Base-by-base conservation (phyloP, 1,140 invertebrate genomes). In the Diploscapter pachys region DNA sequence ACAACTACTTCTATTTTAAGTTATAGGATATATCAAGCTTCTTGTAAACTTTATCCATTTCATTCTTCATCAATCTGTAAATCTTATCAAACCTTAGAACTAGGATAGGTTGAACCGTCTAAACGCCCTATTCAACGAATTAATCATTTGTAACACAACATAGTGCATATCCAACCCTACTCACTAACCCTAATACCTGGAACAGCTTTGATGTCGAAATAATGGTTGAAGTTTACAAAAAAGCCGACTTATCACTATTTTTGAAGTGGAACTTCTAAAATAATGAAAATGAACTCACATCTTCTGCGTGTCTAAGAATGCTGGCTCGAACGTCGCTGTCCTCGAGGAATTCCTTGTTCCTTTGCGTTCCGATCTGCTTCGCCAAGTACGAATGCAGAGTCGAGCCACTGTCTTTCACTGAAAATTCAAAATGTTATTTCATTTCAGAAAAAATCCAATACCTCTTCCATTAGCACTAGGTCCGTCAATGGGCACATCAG, bases 371-470 rank as follows among this genome's bases (percentile, higher is more conserved):
- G 49, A 99, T 88, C 86, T 97, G 95, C 72, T 95, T 90, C 63
- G 97, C 97, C 49, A 99, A 95, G 87, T 94, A 99, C 1, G 95
- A 98, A 77, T 94, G 96, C 0, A 99, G 88, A 0, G 96, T 99
- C 72, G 93, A 94, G 51, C 97, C 97, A 11, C 9, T 65, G 63
- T 9, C 63, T 65, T n/a, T 65, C 9, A 65, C 48, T 65, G 8
- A 65, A 65, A 11, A 59, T 59, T 13, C 31, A 31, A 31, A 31
- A 31, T 31, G 31, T 31, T 31, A 31, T 31, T 31, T 31, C 31
- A 31, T 31, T 31, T 95, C 78, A 93, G 92, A 5, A 93, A 90
- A 31, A 31, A 31, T 31, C 31, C 31, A 31, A 31, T 31, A 71
- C 69, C 69, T 57, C 75, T 62, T 67, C 75, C 75, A 52, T 71